phyloP scores from a whole-genome alignment of 2,888 invertebrate species.

The Athrips mouffetella region DNA sequence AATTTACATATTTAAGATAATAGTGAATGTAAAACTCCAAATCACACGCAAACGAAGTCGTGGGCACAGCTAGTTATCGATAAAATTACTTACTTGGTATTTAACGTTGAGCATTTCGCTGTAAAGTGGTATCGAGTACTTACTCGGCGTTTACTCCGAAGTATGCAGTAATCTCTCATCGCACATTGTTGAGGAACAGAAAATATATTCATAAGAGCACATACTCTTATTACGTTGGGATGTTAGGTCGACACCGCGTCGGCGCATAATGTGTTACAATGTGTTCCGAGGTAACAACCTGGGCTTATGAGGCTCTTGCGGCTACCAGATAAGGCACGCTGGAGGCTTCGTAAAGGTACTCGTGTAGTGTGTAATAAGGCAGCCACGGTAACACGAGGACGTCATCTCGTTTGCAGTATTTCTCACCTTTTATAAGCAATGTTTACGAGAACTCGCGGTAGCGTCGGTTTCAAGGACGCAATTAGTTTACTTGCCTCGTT shows the following conservation, averaged over 20 bases:
- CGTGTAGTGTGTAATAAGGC: too few species aligned
- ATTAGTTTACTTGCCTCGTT: conserved; percentile 51
- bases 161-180: conserved; percentile 47
- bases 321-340: conserved; percentile 70
- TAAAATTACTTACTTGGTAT: too few species aligned
- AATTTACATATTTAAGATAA: too few species aligned
- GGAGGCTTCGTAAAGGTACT: conserved; percentile 63
- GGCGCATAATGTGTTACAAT: conserved; percentile 74
- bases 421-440: conserved; percentile 61
- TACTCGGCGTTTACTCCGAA: too few species aligned
- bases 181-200: conserved; percentile 34
- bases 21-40: too few species aligned
- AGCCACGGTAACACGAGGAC: conserved; percentile 48
- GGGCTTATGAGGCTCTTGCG: conserved; percentile 66
- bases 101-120: too few species aligned
- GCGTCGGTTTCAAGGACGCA: conserved; percentile 48
- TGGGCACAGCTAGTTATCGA: too few species aligned
- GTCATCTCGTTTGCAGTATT: conserved; percentile 59
- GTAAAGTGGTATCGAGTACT: too few species aligned
- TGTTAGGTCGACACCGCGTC: conserved; percentile 57
- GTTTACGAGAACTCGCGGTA: conserved; percentile 42
- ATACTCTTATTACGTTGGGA: conserved; percentile 63
- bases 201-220: conserved; percentile 61
- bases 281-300: conserved; percentile 72
- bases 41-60: too few species aligned